These are phyloP conservation scores for Phalera bucephala DNA, from an alignment of 2,888 invertebrate species.

Conservation along the genomic window DNA sequence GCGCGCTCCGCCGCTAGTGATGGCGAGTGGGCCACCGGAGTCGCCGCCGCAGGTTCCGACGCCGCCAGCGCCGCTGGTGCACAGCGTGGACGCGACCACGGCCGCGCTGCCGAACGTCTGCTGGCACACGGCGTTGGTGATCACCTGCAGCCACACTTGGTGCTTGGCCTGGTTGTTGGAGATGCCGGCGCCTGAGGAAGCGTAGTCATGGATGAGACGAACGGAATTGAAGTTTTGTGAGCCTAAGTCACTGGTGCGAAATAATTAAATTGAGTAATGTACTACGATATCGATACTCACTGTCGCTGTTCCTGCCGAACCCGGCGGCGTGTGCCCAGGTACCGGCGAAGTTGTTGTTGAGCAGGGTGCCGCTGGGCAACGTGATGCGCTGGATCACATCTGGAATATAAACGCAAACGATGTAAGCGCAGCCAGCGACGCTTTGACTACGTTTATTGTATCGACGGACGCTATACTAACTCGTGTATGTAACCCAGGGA, in stretches of 20 bases:
- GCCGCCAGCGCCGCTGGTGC: conserved; percentile 33
- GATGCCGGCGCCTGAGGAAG: conserved; percentile 22
- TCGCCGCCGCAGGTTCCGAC: conserved; percentile 52
- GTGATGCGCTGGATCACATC: conserved; percentile 35
- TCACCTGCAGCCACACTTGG: conserved; percentile 51
- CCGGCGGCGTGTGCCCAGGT: conserved; percentile 35
- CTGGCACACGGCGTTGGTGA: conserved; percentile 39
- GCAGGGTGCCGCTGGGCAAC: conserved; percentile 28
- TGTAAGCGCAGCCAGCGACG: too few species aligned
- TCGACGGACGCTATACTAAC: conserved; percentile 5
- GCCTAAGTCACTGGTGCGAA: background rate
- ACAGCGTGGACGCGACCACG: conserved; percentile 35
- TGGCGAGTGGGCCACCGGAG: conserved; percentile 36
- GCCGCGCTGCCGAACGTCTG: conserved; percentile 27
- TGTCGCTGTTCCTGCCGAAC: conserved; percentile 37
- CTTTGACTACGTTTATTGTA: background rate
- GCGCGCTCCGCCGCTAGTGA: conserved; percentile 13
- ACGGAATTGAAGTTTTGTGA: background rate
- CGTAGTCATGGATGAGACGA: background rate
- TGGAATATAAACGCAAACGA: conserved; percentile 21
- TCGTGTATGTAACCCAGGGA: conserved; percentile 5
- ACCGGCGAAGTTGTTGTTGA: conserved; percentile 30
- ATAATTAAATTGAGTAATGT: background rate
- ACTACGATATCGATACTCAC: conserved; percentile 16
- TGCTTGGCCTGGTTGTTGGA: conserved; percentile 39